Evolutionary conservation across 2,888 invertebrate genomes (phyloP).

Genomic region (Ecliptopera silaceata): DNA sequence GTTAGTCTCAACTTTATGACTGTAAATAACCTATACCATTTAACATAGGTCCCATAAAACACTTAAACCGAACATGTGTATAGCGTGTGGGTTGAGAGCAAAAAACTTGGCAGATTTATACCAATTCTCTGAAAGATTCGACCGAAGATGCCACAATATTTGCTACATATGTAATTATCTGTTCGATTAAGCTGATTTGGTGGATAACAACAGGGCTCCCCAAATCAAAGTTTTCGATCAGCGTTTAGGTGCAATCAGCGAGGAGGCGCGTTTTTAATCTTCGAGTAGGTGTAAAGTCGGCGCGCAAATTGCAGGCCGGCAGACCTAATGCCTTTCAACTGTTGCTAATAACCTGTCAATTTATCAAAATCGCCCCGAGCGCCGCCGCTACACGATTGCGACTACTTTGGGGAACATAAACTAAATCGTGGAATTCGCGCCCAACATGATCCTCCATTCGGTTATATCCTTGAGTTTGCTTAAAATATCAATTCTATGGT

Average conservation of each 20-base stretch:
- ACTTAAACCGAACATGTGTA: slow-evolving; percentile 8
- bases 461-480: slow-evolving; percentile 31
- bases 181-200: slow-evolving; percentile 33
- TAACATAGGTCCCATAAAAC: slow-evolving; percentile 10
- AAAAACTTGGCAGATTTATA: slow-evolving; percentile 11
- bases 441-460: slow-evolving; percentile 40
- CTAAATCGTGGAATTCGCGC: slow-evolving; percentile 43
- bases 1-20: slow-evolving; percentile 18
- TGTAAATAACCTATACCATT: slow-evolving; percentile 11
- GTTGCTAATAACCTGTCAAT: slow-evolving; percentile 83
- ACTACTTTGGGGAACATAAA: slow-evolving; percentile 56
- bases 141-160: slow-evolving; percentile 21
- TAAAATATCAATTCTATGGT: not conserved
- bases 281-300: slow-evolving; percentile 71
- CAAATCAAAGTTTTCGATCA: slow-evolving; percentile 43
- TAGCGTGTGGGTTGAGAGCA: slow-evolving; percentile 11
- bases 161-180: slow-evolving; percentile 26
- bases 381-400: slow-evolving; percentile 53
- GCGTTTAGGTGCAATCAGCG: slow-evolving; percentile 64
- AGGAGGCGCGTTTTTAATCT: slow-evolving; percentile 71
- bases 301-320: slow-evolving; percentile 80
- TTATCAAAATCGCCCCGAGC: slow-evolving; percentile 76
- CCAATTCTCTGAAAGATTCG: slow-evolving; percentile 4
- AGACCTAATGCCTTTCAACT: slow-evolving; percentile 82
- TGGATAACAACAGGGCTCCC: slow-evolving; percentile 30